Base-by-base conservation (phyloP, 2,113 vertebrate genomes). In the Collichthys lucidus region DNA sequence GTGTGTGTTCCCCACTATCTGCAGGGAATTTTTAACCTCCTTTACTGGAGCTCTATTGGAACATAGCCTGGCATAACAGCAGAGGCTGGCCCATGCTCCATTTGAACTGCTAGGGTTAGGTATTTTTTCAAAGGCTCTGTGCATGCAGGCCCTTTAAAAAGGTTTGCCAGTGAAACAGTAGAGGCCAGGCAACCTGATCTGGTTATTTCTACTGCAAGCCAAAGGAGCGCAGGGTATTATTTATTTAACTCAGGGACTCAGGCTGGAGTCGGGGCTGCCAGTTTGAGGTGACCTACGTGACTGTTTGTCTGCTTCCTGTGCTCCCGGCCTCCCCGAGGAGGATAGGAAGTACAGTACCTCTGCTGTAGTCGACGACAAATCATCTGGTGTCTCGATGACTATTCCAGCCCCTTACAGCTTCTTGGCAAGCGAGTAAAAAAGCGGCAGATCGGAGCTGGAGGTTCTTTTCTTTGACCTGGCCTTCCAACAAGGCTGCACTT, bases 121-220 rank as follows among this genome's bases (percentile, higher is more conserved):
- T 69, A 0, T 59, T 61, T 69, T 76, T 83, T 84, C 53, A 65
- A 57, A 84, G 81, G 47, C 63, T 53, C n/a, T 59, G 63, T 65
- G 49, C 59, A 47, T 53, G 60, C 50, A 79, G 77, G 80, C 77
- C 63, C 80, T 29, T 84, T 79, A 61, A 89, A 87, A 86, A 83
- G 71, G 59, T 74, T 64, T 65, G 70, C 79, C 64, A 19, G 9
- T 87, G 95, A 95, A 96, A 96, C 92, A 74, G 80, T 76, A 96
- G 95, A 92, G 85, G 86, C 84, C 82, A 49, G 91, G 96, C 92
- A 96, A 97, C 74, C 74, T 1, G 93, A 97, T 93, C 95, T 10
- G 35, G 71, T 73, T 80, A 42, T 80, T 24, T 78, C 82, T 91
- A n/a, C 86, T 88, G 49, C 71, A 87, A 82, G 79, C 74, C 90